These are phyloP conservation scores for Lasioglossum vierecki DNA, from an alignment of 2,888 invertebrate species.

Conservation along the genomic window DNA sequence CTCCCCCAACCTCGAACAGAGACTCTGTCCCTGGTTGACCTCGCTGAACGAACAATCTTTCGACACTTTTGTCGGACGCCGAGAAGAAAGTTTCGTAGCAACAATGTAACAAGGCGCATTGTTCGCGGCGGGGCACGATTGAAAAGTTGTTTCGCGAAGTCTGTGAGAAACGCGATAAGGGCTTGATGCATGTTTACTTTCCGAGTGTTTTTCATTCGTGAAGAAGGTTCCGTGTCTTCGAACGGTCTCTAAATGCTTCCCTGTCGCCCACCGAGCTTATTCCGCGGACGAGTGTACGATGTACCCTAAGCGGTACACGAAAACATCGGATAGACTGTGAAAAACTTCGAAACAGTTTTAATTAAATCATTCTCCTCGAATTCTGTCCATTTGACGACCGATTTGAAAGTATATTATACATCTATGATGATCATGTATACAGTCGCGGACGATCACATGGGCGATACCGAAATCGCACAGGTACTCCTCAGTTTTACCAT, in stretches of 20 bases:
- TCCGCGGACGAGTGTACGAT: slow-evolving; percentile 73
- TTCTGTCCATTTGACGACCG: slow-evolving; percentile 24
- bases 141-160: slow-evolving; percentile 12
- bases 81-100: background rate
- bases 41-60: slow-evolving; percentile 26
- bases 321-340: slow-evolving; percentile 38
- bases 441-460: slow-evolving; percentile 84
- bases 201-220: slow-evolving; percentile 34
- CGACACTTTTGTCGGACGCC: background rate
- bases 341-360: slow-evolving; percentile 12
- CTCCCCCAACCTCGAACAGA: slow-evolving; percentile 59
- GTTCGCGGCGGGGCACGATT: background rate
- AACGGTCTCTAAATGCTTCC: slow-evolving; percentile 64
- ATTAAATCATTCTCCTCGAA: background rate
- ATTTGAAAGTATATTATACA: slow-evolving; percentile 22
- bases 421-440: slow-evolving; percentile 82
- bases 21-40: slow-evolving; percentile 58
- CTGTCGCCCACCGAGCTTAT: slow-evolving; percentile 38
- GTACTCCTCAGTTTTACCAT: slow-evolving; percentile 75
- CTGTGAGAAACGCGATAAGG: background rate
- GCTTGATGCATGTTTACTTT: slow-evolving; percentile 41
- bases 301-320: slow-evolving; percentile 70
- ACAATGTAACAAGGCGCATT: background rate
- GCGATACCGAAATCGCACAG: slow-evolving; percentile 86
- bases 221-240: slow-evolving; percentile 20